phyloP scores from a whole-genome alignment of 1,140 invertebrate genomes.

The Onthophagus taurus region DNA sequence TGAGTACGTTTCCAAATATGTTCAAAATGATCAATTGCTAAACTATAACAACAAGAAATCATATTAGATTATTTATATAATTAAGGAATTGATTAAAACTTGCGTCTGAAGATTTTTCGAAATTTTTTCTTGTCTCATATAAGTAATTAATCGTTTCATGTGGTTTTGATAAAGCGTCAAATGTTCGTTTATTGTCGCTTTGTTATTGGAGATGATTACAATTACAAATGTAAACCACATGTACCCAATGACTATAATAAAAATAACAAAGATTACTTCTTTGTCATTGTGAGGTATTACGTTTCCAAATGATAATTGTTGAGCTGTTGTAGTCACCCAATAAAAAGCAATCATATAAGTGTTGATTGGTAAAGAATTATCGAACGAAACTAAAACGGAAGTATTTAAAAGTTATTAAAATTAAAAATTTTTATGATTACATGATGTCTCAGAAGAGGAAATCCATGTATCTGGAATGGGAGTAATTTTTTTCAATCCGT shows the following conservation, averaged over 20 bases:
- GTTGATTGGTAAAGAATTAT: not conserved
- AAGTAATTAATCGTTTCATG: constrained; percentile 35
- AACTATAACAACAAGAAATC: constrained; percentile 10
- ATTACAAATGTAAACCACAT: constrained; percentile 39
- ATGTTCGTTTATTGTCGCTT: constrained; percentile 38
- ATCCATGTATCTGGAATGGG: constrained; percentile 20
- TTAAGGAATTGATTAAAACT: constrained; percentile 1
- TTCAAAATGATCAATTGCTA: constrained; percentile 22
- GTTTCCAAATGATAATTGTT: constrained; percentile 6
- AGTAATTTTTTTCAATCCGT: constrained; percentile 1
- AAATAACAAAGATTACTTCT: constrained; percentile 9
- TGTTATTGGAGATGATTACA: constrained; percentile 39
- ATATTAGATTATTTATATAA: not conserved
- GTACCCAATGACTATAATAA: constrained; percentile 26
- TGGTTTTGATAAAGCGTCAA: constrained; percentile 38
- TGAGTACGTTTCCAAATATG: constrained; percentile 22
- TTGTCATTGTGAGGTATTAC: not conserved
- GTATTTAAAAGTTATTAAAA: not conserved
- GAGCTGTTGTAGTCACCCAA: constrained; percentile 9
- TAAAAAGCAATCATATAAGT: constrained; percentile 5
- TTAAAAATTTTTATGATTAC: not conserved
- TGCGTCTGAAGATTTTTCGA: constrained; percentile 31
- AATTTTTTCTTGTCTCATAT: constrained; percentile 37
- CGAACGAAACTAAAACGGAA: constrained; percentile 4
- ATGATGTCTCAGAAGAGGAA: not conserved